Conservation (phyloP, 2,797 vertebrate genomes). For the Peromyscus nudipes region DNA sequence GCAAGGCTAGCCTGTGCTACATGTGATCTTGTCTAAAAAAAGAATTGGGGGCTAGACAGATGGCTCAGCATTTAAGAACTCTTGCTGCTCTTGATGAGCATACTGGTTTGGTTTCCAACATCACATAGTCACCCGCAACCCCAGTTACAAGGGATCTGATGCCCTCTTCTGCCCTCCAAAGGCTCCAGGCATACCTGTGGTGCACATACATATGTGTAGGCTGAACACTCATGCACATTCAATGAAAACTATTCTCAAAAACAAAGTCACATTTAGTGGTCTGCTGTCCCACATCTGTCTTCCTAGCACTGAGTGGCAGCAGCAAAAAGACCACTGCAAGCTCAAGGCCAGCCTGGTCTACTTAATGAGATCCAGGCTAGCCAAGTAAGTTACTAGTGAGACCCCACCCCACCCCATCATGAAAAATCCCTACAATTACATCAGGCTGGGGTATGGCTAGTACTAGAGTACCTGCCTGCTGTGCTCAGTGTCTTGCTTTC, state of each 20-base stretch:
- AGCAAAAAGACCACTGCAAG: too few species aligned
- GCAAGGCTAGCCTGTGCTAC: not conserved
- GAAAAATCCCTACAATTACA: too few species aligned
- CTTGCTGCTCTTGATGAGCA: not conserved
- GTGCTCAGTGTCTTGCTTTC: not conserved
- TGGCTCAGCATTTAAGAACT: not conserved
- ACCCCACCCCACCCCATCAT: not conserved
- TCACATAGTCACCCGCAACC: not conserved
- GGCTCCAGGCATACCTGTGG: not conserved
- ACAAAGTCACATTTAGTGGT: not conserved
- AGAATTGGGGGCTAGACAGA: not conserved
- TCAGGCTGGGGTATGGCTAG: not conserved
- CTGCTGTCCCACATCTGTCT: not conserved
- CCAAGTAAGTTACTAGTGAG: not conserved
- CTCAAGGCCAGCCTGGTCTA: not conserved
- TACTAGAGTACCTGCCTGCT: not conserved
- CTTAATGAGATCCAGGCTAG: not conserved
- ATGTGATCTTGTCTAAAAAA: not conserved
- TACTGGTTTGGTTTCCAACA: not conserved
- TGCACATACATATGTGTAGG: too few species aligned
- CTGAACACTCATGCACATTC: too few species aligned
- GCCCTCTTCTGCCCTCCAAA: not conserved
- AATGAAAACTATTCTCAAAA: not conserved
- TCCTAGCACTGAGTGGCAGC: not conserved
- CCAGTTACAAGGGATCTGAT: not conserved